Evolutionary conservation across 2,797 vertebrate species (phyloP).

Genomic region (Ataeniobius toweri): DNA sequence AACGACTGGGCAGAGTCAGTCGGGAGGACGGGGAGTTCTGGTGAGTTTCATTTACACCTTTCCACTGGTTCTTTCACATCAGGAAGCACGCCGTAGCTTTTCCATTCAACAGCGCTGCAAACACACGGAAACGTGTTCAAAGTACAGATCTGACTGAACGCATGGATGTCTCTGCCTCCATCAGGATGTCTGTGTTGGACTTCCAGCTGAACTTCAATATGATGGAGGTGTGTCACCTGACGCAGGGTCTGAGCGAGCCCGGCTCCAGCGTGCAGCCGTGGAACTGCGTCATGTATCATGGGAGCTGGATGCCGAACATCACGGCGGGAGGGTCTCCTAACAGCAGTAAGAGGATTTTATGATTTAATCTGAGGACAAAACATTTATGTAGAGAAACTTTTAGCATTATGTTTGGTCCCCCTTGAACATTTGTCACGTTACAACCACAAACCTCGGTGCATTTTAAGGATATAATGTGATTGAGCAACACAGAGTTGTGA

Average conservation of each 20-base stretch:
- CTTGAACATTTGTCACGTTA: neutral
- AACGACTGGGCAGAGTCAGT: constrained; percentile 49
- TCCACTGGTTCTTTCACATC: neutral
- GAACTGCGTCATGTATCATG: constrained; percentile 70
- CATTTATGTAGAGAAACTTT: too few relatives aligned
- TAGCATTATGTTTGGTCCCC: too few relatives aligned
- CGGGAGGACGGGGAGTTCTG: constrained; percentile 84
- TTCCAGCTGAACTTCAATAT: constrained; percentile 76
- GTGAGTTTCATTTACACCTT: constrained; percentile 52
- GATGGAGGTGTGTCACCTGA: constrained; percentile 82
- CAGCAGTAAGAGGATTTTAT: constrained; percentile 31
- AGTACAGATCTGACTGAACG: neutral
- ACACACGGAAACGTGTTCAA: neutral
- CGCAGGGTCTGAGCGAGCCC: constrained; percentile 23
- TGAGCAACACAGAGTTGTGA: neutral
- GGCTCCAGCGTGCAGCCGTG: constrained; percentile 54
- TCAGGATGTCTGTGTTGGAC: constrained; percentile 81
- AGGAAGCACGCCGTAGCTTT: neutral
- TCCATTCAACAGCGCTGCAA: neutral
- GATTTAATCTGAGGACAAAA: neutral
- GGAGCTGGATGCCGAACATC: constrained; percentile 67
- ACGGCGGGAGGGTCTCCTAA: constrained; percentile 64
- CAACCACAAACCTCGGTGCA: neutral
- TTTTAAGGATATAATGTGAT: too few relatives aligned
- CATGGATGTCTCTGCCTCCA: neutral